phyloP scores from a whole-genome alignment of 2,113 vertebrate species.

The Podilymbus podiceps region DNA sequence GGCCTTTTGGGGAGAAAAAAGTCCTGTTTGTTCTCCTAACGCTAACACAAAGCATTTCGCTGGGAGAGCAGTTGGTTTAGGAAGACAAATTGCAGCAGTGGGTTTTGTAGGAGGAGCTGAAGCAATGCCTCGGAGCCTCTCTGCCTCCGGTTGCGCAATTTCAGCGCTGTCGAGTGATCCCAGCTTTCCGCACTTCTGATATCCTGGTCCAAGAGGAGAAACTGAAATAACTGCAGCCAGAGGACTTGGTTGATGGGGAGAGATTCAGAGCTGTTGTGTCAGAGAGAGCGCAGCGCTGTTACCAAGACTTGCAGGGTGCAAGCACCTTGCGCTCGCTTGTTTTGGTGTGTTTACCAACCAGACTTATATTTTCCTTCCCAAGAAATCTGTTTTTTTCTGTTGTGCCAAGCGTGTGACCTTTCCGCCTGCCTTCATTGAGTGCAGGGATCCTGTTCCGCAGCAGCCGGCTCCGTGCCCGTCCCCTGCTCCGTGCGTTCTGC shows the following conservation, averaged over 20 bases:
- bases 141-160: background rate
- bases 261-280: accelerated
- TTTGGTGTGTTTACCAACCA: background rate
- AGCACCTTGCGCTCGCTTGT: accelerated
- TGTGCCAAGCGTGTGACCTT: background rate
- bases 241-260: accelerated
- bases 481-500: background rate
- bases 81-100: background rate
- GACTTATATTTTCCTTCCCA: background rate
- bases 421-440: background rate
- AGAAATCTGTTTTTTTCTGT: background rate
- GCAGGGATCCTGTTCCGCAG: background rate
- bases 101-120: background rate
- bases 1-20: background rate
- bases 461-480: accelerated
- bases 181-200: background rate
- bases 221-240: accelerated
- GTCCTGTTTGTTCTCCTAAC: background rate
- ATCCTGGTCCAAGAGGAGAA: background rate
- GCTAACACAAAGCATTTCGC: accelerated
- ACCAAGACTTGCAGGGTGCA: background rate
- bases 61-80: background rate
- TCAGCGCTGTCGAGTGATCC: background rate
- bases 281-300: background rate
- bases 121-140: background rate